Conservation (phyloP, 1,140 invertebrate genomes). For the Augochlora pura region DNA sequence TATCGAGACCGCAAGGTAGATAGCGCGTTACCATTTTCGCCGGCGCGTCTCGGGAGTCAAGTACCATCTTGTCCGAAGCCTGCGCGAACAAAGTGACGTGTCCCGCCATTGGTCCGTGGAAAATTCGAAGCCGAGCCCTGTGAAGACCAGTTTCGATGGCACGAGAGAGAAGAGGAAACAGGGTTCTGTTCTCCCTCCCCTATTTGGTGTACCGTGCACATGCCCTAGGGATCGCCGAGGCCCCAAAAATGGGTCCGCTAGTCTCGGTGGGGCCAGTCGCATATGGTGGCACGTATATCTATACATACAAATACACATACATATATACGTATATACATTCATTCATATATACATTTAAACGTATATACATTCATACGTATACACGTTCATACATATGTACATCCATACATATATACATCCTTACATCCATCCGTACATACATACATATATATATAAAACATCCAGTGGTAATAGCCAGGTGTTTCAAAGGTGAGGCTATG, state of each 20-base stretch:
- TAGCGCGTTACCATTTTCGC: background rate
- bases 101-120: constrained; percentile 6
- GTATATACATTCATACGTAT: constrained; percentile 56
- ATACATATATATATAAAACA: constrained; percentile 64
- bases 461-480: constrained; percentile 77
- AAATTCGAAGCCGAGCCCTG: constrained; percentile 21
- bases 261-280: constrained; percentile 78
- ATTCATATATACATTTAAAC: background rate
- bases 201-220: constrained; percentile 54
- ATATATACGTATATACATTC: constrained; percentile 24
- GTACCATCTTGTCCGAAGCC: background rate
- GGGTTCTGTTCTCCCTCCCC: constrained; percentile 22
- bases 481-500: constrained; percentile 76
- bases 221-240: constrained; percentile 67
- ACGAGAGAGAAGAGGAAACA: constrained; percentile 32
- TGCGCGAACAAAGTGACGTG: background rate
- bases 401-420: constrained; percentile 60
- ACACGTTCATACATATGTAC: constrained; percentile 45
- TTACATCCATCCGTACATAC: constrained; percentile 34
- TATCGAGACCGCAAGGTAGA: background rate
- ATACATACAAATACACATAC: constrained; percentile 54
- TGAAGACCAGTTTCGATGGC: constrained; percentile 18
- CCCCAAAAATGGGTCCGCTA: constrained; percentile 76
- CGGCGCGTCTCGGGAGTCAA: background rate
- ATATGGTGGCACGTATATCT: constrained; percentile 69